Conservation (phyloP, 92 coral and sea anemone genomes). For the Metridium senile region DNA sequence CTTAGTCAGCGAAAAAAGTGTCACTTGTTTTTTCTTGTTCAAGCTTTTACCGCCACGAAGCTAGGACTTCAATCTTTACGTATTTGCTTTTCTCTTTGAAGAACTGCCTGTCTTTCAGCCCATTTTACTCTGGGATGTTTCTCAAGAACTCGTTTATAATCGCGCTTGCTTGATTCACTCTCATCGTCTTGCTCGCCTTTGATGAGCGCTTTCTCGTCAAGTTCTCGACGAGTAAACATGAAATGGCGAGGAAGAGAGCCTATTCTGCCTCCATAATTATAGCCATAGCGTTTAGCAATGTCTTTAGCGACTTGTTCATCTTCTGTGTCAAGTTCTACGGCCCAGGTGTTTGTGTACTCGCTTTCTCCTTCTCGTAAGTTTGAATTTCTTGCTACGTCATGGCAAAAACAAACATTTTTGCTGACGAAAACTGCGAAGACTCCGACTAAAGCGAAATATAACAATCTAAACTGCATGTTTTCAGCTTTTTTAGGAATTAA, state of each 20-base stretch:
- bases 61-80: neutral
- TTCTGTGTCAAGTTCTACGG: conserved; percentile 76
- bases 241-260: conserved; percentile 69
- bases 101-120: conserved; percentile 75
- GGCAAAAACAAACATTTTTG: neutral
- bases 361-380: conserved; percentile 21
- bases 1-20: too few relatives aligned
- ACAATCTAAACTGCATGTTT: neutral
- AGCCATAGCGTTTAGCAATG: conserved; percentile 72
- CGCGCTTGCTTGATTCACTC: conserved; percentile 39
- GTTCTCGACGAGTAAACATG: conserved; percentile 65
- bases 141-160: conserved; percentile 62
- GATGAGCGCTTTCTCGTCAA: conserved; percentile 23
- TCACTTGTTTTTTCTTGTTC: too few relatives aligned
- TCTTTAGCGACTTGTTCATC: conserved; percentile 75
- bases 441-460: neutral
- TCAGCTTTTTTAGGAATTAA: neutral
- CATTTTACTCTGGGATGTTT: conserved; percentile 85
- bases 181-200: conserved; percentile 21
- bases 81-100: conserved; percentile 76
- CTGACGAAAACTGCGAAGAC: neutral
- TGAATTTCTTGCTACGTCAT: conserved; percentile 4
- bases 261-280: conserved; percentile 81
- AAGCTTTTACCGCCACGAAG: neutral
- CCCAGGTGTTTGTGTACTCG: conserved; percentile 69